Evolutionary conservation across 2,888 invertebrate genomes (phyloP), one percentile per base, ranked within the genome.

Genomic region (Cylindroiulus punctatus): DNA sequence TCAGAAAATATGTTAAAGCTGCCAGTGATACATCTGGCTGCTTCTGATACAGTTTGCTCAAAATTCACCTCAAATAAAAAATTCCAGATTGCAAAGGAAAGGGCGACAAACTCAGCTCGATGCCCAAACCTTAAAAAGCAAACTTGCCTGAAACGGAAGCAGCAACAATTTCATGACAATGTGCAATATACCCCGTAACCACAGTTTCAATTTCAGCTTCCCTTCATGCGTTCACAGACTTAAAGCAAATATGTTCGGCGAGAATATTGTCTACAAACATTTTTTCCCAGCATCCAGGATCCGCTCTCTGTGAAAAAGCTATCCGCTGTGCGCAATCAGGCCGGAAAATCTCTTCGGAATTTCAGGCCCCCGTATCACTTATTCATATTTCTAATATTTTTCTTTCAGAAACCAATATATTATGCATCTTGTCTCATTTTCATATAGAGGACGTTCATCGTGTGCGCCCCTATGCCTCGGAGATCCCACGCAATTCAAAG

Each of bases 381-480:
- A 65, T 65, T 65, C 65, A 65, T 65, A 65, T 65, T 65, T 65
- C 22, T 65, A 65, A 65, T 65, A 65, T 65, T 65, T 65, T 65
- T 65, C 44, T 65, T 65, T 12, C 65, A 65, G 65, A 65, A 65
- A 26, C 65, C 65, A 26, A 65, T 65, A 65, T 65, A 65, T 65
- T 65, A 65, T 65, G 65, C 65, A 65, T 65, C 65, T 65, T 65
- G 65, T 65, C 65, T 65, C 65, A 65, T 65, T 65, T 65, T 65
- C 65, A 65, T 65, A 65, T 65, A 65, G 65, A 65, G 65, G 65
- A 65, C 65, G 65, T 65, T 26, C 10, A 65, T n/a, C n/a, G 57
- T n/a, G 22, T 19, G 65, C 65, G 65, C 65, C n/a, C n/a, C 19
- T n/a, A 65, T 65, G 65, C 65, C 65, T 65, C 65, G 26, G 65